These are phyloP conservation scores for Orthosia gracilis DNA, from an alignment of 2,888 invertebrate species.

Conservation along the genomic window DNA sequence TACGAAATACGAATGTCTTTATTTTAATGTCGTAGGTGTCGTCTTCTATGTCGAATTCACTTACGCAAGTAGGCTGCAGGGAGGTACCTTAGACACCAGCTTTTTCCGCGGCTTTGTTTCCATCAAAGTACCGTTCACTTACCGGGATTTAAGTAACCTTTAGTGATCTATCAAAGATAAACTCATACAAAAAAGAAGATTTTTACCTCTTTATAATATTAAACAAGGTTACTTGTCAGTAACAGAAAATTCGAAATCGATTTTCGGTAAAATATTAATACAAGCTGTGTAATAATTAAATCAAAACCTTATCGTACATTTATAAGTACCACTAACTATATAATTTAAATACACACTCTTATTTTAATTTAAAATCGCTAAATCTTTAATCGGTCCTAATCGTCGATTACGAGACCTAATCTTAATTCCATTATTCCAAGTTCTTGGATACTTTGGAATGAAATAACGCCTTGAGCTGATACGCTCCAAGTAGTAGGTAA, in stretches of 20 bases:
- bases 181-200: too few relatives aligned
- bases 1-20: too few relatives aligned
- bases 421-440: constrained; percentile 34
- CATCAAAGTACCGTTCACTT: too few relatives aligned
- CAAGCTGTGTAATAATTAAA: background rate
- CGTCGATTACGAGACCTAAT: constrained; percentile 21
- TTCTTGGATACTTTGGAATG: constrained; percentile 39
- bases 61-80: too few relatives aligned
- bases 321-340: too few relatives aligned
- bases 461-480: constrained; percentile 34
- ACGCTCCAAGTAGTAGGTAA: constrained; percentile 17
- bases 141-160: too few relatives aligned
- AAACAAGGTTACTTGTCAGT: background rate
- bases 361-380: background rate
- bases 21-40: too few relatives aligned
- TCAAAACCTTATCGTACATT: background rate
- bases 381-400: background rate
- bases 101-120: background rate
- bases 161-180: too few relatives aligned
- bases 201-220: too few relatives aligned
- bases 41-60: too few relatives aligned
- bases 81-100: background rate
- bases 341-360: too few relatives aligned
- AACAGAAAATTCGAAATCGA: background rate
- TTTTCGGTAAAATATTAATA: background rate